Conservation (phyloP, 2,888 invertebrate genomes). For the Macrophya alboannulata region DNA sequence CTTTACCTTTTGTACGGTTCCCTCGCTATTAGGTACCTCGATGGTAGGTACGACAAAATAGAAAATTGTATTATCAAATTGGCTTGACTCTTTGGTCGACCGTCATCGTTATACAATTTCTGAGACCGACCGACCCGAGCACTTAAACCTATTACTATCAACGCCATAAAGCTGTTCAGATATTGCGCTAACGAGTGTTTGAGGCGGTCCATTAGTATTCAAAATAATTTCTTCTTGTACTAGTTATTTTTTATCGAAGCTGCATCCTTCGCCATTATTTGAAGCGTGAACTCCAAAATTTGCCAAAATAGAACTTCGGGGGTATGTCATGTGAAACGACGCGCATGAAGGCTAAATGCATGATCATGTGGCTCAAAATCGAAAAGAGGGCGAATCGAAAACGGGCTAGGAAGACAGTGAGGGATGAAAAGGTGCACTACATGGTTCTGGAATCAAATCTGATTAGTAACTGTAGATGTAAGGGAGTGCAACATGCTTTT, state of each 20-base stretch:
- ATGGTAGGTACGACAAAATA: conserved; percentile 9
- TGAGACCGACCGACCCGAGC: background rate
- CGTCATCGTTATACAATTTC: conserved; percentile 32
- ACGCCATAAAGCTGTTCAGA: background rate
- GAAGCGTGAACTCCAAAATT: too few species aligned
- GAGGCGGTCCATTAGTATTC: background rate
- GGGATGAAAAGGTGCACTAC: background rate
- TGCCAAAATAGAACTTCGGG: too few species aligned
- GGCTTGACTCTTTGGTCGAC: conserved; percentile 6
- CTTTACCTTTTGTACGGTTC: background rate
- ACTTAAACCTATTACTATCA: conserved; percentile 27
- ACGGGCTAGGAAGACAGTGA: too few species aligned
- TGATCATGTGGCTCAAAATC: too few species aligned
- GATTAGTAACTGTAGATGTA: background rate
- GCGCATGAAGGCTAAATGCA: too few species aligned
- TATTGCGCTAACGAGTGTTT: background rate
- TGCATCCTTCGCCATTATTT: too few species aligned
- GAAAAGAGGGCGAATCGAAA: too few species aligned
- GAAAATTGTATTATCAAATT: conserved; percentile 33
- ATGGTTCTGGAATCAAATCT: background rate
- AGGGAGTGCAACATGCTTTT: background rate
- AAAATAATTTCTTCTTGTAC: too few species aligned
- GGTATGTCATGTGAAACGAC: too few species aligned
- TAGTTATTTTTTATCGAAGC: too few species aligned
- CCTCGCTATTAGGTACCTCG: background rate